Percentiles rank a stretch among this genome's conserved stretches.
These are phyloP conservation scores for Anabas testudineus DNA, from an alignment of 2,797 vertebrate species.

Conservation along the genomic window DNA sequence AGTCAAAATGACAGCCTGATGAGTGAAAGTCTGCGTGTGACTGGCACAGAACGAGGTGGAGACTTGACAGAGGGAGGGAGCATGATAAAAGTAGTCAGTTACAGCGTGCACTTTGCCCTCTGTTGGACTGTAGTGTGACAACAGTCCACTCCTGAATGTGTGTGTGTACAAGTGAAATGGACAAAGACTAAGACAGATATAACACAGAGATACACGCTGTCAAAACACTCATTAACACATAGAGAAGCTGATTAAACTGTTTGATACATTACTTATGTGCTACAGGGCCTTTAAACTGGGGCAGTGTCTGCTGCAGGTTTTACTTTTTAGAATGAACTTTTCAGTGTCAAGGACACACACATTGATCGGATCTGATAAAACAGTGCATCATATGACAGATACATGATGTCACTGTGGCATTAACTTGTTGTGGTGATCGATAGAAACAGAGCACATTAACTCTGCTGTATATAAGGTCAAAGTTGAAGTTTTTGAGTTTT, in stretches of 20 bases:
- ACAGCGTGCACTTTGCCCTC: conserved; percentile 78
- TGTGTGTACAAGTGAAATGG: conserved; percentile 17
- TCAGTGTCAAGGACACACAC: background rate
- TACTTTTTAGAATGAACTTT: background rate
- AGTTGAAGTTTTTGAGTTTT: background rate
- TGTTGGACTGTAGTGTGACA: conserved; percentile 64
- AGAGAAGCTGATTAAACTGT: conserved; percentile 15
- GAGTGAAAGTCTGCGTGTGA: conserved; percentile 64
- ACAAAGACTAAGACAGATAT: background rate
- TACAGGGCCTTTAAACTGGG: background rate
- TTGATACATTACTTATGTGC: background rate
- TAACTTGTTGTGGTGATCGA: background rate
- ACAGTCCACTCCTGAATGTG: conserved; percentile 33
- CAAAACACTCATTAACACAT: conserved; percentile 1
- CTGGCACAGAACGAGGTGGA: conserved; percentile 62
- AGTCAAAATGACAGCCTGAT: conserved; percentile 45
- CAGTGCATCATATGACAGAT: background rate
- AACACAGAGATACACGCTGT: background rate
- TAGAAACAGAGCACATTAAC: background rate
- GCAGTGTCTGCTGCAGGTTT: background rate
- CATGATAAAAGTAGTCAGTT: conserved; percentile 55
- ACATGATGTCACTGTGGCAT: background rate
- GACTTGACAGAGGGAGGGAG: conserved; percentile 61
- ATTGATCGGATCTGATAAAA: background rate
- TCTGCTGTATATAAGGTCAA: too few species aligned